phyloP scores from a whole-genome alignment of 2,888 invertebrate genomes.

The Chironomus tentans region DNA sequence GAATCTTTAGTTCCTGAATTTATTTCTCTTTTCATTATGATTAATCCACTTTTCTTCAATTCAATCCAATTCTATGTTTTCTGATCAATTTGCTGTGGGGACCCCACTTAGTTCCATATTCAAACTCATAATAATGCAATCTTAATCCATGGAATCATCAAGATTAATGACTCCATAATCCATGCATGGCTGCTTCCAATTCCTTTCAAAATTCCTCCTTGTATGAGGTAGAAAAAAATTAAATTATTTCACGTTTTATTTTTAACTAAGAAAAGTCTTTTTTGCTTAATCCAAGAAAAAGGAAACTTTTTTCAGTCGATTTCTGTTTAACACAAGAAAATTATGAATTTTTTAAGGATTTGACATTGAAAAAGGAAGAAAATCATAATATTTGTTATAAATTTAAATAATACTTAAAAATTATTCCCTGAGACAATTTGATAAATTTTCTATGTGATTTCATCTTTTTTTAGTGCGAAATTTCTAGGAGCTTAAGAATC shows the following conservation, averaged over 20 bases:
- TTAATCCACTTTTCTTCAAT: background rate
- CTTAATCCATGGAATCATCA: no score
- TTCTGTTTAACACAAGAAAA: no score
- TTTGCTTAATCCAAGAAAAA: background rate
- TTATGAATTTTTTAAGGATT: background rate
- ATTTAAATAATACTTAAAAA: constrained; percentile 25
- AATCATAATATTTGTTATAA: background rate
- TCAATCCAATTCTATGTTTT: no score
- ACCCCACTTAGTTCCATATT: no score
- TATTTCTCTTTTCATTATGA: background rate
- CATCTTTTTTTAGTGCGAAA: background rate
- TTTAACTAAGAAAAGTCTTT: background rate
- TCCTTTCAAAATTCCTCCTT: no score
- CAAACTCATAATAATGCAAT: no score
- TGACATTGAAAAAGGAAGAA: background rate
- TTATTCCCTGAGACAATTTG: constrained; percentile 25
- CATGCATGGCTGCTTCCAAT: no score
- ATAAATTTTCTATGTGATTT: background rate
- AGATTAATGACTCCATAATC: no score
- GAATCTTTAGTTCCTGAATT: constrained; percentile 16
- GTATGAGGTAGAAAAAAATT: background rate
- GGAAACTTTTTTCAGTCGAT: no score
- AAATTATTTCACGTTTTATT: background rate
- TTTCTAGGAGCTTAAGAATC: background rate
- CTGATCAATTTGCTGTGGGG: no score